Conservation (phyloP, 1,140 invertebrate species). For the Microplitis mediator region DNA sequence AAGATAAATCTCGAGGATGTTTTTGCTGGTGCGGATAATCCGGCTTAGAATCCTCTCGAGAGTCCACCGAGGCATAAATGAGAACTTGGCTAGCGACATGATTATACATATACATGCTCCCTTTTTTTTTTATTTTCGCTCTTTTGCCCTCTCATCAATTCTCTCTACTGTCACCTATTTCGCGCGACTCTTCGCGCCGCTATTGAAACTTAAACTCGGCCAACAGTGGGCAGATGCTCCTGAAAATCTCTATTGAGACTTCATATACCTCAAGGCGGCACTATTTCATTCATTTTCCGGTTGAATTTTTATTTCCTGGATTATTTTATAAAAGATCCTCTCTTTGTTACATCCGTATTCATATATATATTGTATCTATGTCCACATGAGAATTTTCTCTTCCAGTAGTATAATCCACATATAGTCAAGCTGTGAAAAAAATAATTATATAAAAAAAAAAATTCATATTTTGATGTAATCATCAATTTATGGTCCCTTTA, state of each 20-base stretch:
- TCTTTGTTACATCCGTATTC: not conserved
- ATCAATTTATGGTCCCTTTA: not conserved
- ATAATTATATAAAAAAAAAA: not conserved
- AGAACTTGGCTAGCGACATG: slow-evolving; percentile 22
- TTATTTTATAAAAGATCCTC: not conserved
- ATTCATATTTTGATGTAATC: not conserved
- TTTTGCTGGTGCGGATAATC: slow-evolving; percentile 59
- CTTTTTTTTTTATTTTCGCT: slow-evolving; percentile 14
- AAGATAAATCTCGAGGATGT: slow-evolving; percentile 36
- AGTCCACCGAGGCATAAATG: slow-evolving; percentile 35
- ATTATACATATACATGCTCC: slow-evolving; percentile 29
- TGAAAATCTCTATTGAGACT: slow-evolving; percentile 39
- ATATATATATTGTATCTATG: not conserved
- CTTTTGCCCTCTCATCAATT: slow-evolving; percentile 27
- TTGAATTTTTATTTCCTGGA: not conserved
- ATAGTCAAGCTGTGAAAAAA: not conserved
- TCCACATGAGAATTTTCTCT: not conserved
- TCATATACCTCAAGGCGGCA: slow-evolving; percentile 8
- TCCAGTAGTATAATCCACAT: no score
- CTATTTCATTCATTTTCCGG: not conserved
- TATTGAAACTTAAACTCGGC: slow-evolving; percentile 28
- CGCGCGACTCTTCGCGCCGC: slow-evolving; percentile 17
- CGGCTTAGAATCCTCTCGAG: slow-evolving; percentile 54
- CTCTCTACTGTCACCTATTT: slow-evolving; percentile 39
- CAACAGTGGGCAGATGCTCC: slow-evolving; percentile 59